Percentiles rank a stretch among this genome's conserved stretches.
Evolutionary conservation across 2,113 vertebrate species (phyloP).

Genomic region (Athene noctua): DNA sequence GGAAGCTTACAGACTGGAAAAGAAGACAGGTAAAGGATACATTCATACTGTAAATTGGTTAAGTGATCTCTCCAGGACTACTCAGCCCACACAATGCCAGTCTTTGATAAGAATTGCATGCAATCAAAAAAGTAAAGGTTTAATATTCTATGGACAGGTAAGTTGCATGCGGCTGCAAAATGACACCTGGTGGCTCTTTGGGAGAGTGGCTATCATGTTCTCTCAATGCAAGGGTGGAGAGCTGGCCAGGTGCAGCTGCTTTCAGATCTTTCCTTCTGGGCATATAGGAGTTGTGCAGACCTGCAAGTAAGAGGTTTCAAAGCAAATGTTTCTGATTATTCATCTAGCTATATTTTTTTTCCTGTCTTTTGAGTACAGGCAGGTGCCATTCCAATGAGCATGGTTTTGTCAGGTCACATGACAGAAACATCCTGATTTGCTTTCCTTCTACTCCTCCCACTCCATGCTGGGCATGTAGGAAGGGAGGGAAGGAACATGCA

Average conservation of each 20-base stretch:
- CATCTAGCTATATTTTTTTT: neutral
- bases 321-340: neutral
- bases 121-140: neutral
- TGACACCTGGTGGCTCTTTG: neutral
- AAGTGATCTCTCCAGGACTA: neutral
- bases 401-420: neutral
- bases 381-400: neutral
- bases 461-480: neutral
- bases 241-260: neutral
- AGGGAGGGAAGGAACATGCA: neutral
- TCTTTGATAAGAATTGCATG: neutral
- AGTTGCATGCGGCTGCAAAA: neutral
- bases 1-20: neutral
- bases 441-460: neutral
- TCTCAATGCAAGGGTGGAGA: fast-evolving
- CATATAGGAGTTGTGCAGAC: neutral
- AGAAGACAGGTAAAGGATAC: neutral
- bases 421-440: neutral
- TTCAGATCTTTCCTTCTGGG: neutral
- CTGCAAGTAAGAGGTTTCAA: neutral
- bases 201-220: neutral
- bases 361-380: neutral
- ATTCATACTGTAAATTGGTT: neutral
- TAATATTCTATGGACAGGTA: neutral
- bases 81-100: neutral